phyloP scores from a whole-genome alignment of 1,140 invertebrate genomes.

The Caenorhabditis briggsae region DNA sequence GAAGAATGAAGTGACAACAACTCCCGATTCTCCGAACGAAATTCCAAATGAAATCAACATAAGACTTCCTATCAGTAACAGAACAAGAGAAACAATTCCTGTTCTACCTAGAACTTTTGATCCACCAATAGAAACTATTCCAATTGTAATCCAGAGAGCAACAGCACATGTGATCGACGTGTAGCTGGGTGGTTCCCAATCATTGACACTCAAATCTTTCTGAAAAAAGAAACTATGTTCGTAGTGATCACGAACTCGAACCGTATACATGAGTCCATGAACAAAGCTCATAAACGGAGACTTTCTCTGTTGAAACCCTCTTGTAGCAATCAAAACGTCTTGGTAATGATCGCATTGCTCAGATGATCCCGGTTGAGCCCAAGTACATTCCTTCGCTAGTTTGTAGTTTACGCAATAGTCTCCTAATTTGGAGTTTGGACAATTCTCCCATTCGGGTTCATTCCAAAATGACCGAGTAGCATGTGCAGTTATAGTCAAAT shows the following conservation, averaged over 20 bases:
- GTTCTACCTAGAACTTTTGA: conserved; percentile 38
- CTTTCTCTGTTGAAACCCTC: conserved; percentile 35
- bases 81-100: background rate
- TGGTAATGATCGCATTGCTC: background rate
- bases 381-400: background rate
- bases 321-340: background rate
- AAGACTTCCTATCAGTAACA: background rate
- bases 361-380: background rate
- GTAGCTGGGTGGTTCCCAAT: background rate
- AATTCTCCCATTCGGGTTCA: background rate
- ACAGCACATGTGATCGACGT: background rate
- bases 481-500: conserved; percentile 4
- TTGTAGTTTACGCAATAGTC: conserved; percentile 23
- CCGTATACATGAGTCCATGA: conserved; percentile 13
- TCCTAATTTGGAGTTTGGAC: background rate
- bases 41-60: background rate
- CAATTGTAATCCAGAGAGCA: background rate
- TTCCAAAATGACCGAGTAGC: background rate
- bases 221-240: background rate
- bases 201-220: background rate
- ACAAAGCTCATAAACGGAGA: conserved; percentile 37
- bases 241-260: background rate
- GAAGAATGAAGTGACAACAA: background rate
- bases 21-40: background rate
- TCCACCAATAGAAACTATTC: conserved; percentile 17